These are phyloP conservation scores for Esox niger DNA, from an alignment of 2,113 vertebrate genomes.

Conservation along the genomic window DNA sequence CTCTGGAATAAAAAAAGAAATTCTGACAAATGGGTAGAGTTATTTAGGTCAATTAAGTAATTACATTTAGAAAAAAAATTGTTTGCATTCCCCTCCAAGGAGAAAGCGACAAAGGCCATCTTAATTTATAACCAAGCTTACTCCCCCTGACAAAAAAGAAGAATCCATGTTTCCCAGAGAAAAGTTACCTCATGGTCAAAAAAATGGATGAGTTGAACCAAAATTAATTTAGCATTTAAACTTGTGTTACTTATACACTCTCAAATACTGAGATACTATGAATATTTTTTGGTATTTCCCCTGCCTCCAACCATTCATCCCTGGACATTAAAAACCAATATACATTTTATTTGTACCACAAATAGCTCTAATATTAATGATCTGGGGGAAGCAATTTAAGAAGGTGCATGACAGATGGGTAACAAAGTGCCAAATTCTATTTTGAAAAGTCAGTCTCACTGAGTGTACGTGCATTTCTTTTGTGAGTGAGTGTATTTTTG, in stretches of 20 bases:
- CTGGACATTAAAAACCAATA: constrained; percentile 64
- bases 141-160: constrained; percentile 41
- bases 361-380: constrained; percentile 70
- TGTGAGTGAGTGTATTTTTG: constrained; percentile 10
- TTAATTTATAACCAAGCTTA: constrained; percentile 44
- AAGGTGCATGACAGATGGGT: constrained; percentile 73
- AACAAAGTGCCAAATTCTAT: constrained; percentile 71
- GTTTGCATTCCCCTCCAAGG: constrained; percentile 46
- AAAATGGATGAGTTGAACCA: constrained; percentile 40
- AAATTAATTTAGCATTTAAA: constrained; percentile 53
- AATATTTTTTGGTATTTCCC: constrained; percentile 69
- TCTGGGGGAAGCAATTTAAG: constrained; percentile 71
- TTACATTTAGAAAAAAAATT: constrained; percentile 54
- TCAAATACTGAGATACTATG: constrained; percentile 69
- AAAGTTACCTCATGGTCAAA: constrained; percentile 55
- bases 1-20: constrained; percentile 45
- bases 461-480: background rate
- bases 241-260: constrained; percentile 57
- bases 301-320: constrained; percentile 38
- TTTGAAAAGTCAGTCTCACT: constrained; percentile 29
- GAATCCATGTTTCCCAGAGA: constrained; percentile 52
- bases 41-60: constrained; percentile 48
- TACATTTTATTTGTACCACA: constrained; percentile 72
- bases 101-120: constrained; percentile 52
- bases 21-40: constrained; percentile 31